Evolutionary conservation across 2,888 invertebrate species (phyloP).

Genomic region (Agrotis clavis): DNA sequence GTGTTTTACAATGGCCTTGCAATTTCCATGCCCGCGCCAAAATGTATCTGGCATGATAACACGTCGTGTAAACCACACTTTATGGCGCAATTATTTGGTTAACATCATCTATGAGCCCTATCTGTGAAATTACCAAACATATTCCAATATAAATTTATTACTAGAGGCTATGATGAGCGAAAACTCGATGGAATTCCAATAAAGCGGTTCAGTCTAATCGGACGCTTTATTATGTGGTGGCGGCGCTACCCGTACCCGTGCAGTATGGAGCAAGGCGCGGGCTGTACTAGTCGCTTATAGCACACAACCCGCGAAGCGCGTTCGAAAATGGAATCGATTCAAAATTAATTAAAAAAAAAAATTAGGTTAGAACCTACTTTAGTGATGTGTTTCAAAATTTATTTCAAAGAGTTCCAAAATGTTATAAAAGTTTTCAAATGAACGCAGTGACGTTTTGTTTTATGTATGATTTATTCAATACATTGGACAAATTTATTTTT

Average conservation of each 20-base stretch:
- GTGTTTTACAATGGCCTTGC: constrained; percentile 35
- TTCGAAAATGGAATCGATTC: constrained; percentile 69
- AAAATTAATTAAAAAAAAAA: constrained; percentile 51
- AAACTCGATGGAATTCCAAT: constrained; percentile 75
- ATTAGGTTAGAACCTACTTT: constrained; percentile 31
- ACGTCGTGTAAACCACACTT: constrained; percentile 41
- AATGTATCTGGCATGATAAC: constrained; percentile 51
- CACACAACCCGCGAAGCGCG: constrained; percentile 62
- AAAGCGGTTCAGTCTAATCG: constrained; percentile 70
- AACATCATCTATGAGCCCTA: constrained; percentile 47
- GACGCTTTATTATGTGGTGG: constrained; percentile 58
- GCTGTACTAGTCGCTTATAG: constrained; percentile 75
- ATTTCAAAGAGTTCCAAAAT: constrained; percentile 71
- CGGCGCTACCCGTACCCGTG: constrained; percentile 60
- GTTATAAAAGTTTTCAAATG: constrained; percentile 82
- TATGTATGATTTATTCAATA: constrained; percentile 91
- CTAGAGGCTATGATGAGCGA: constrained; percentile 69
- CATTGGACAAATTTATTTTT: constrained; percentile 89
- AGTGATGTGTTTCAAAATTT: constrained; percentile 61
- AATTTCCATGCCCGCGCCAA: constrained; percentile 37
- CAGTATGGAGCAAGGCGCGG: constrained; percentile 77
- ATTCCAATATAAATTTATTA: constrained; percentile 62
- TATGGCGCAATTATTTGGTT: constrained; percentile 50
- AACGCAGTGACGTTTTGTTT: constrained; percentile 86
- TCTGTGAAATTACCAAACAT: constrained; percentile 46